Conservation (phyloP, 2,888 invertebrate species). For the Apeira syringaria region DNA sequence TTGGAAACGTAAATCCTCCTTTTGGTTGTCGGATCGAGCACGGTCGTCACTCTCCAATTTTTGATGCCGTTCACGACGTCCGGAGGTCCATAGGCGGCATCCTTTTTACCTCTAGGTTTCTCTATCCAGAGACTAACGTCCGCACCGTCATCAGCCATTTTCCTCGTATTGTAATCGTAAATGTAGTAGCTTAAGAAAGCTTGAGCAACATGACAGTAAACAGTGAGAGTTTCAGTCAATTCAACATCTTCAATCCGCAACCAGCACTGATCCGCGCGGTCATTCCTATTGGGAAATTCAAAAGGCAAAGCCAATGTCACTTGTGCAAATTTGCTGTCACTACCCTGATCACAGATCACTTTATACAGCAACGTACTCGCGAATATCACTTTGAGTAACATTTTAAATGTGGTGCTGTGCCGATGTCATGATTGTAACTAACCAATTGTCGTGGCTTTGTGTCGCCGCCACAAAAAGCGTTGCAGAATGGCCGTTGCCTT, state of each 20-base stretch:
- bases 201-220: slow-evolving; percentile 62
- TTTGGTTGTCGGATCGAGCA: slow-evolving; percentile 60
- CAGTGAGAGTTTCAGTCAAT: slow-evolving; percentile 58
- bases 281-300: slow-evolving; percentile 68
- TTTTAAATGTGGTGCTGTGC: slow-evolving; percentile 68
- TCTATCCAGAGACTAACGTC: slow-evolving; percentile 69
- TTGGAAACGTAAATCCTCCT: slow-evolving; percentile 65
- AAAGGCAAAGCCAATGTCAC: slow-evolving; percentile 64
- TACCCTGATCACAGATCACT: slow-evolving; percentile 25
- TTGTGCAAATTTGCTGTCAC: slow-evolving; percentile 34
- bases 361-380: slow-evolving; percentile 38
- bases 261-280: slow-evolving; percentile 72
- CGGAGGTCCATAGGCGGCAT: slow-evolving; percentile 39
- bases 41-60: slow-evolving; percentile 64
- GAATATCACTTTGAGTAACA: slow-evolving; percentile 55
- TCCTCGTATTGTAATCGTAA: slow-evolving; percentile 64
- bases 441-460: slow-evolving; percentile 55
- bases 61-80: slow-evolving; percentile 42
- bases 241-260: slow-evolving; percentile 68
- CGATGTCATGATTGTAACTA: slow-evolving; percentile 73
- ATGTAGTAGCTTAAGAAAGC: slow-evolving; percentile 61
- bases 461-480: slow-evolving; percentile 55
- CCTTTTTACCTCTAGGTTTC: slow-evolving; percentile 46
- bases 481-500: slow-evolving; percentile 59
- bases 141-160: slow-evolving; percentile 66